Conservation (phyloP, 2,797 vertebrate species). For the Melanotaenia parkinsoni region DNA sequence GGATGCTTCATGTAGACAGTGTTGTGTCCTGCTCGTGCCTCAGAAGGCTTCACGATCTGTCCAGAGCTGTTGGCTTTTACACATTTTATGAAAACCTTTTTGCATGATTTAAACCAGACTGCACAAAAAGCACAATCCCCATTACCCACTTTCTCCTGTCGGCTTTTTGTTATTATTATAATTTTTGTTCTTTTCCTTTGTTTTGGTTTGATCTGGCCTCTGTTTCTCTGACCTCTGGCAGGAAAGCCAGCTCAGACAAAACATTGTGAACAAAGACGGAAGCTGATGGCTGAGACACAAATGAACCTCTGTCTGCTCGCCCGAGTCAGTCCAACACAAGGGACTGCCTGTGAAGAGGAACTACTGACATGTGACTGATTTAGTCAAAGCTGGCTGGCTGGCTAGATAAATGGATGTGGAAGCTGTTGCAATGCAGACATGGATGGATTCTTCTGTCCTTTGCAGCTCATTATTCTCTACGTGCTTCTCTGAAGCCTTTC, state of each 20-base stretch:
- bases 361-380: constrained; percentile 64
- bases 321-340: constrained; percentile 51
- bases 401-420: constrained; percentile 41
- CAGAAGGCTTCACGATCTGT: background rate
- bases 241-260: constrained; percentile 65
- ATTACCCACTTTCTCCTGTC: background rate
- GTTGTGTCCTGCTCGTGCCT: background rate
- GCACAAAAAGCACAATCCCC: constrained; percentile 6
- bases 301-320: constrained; percentile 59
- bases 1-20: background rate
- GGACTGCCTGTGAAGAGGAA: constrained; percentile 49
- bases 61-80: background rate
- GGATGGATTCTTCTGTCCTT: constrained; percentile 26
- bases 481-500: background rate
- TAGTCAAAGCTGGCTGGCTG: constrained; percentile 34
- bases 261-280: constrained; percentile 70
- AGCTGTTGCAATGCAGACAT: constrained; percentile 10
- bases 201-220: constrained; percentile 53
- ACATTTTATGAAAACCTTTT: background rate
- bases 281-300: constrained; percentile 60
- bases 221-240: constrained; percentile 67
- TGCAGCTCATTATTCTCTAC: constrained; percentile 42
- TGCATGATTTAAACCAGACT: constrained; percentile 8
- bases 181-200: constrained; percentile 4
- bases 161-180: constrained; percentile 1